Conservation (phyloP, 2,797 vertebrate species). For the Macroramphosus scolopax region DNA sequence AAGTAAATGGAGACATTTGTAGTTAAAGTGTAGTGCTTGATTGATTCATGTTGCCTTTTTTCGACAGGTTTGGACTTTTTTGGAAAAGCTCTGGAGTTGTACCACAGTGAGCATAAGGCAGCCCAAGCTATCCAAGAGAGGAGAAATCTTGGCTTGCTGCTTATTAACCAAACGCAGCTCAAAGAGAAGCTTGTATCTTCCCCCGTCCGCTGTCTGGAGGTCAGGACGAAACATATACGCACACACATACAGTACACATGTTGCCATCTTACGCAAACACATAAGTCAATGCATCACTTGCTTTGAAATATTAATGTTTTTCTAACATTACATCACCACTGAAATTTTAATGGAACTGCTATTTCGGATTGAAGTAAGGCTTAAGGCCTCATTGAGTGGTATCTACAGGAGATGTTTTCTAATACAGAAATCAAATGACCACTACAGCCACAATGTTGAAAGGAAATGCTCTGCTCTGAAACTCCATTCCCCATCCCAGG, state of each 20-base stretch:
- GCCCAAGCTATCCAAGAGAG: conserved; percentile 72
- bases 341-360: too few species aligned
- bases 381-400: background rate
- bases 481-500: conserved; percentile 64
- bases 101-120: conserved; percentile 79
- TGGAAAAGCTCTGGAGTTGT: conserved; percentile 75
- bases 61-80: conserved; percentile 81
- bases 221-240: conserved; percentile 52
- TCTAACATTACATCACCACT: background rate
- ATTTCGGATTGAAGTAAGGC: background rate
- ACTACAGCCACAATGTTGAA: background rate
- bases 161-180: conserved; percentile 81
- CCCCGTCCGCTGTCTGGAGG: conserved; percentile 81
- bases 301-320: background rate
- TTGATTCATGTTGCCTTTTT: conserved; percentile 5
- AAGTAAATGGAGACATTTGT: too few species aligned
- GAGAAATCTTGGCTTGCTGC: conserved; percentile 81
- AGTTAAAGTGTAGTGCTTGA: too few species aligned
- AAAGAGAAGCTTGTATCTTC: conserved; percentile 82
- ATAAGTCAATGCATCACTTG: background rate
- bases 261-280: background rate
- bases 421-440: background rate
- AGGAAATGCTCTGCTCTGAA: conserved; percentile 1
- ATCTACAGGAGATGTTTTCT: background rate
- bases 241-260: conserved; percentile 3